phyloP scores from a whole-genome alignment of 1,140 invertebrate genomes.

The Procambarus virginalis region DNA sequence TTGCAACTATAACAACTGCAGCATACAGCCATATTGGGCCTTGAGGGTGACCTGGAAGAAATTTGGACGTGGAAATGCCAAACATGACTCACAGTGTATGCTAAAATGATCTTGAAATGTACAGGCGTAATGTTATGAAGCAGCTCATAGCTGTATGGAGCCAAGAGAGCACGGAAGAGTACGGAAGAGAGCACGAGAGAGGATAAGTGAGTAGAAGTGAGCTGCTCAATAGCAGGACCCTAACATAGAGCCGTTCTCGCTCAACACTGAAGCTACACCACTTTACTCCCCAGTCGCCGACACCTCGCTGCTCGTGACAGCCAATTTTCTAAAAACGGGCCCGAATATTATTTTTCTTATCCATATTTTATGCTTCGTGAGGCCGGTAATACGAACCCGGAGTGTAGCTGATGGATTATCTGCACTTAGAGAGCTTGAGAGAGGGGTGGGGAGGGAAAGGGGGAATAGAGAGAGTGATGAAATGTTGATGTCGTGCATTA shows the following conservation, averaged over 20 bases:
- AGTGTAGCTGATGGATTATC: not conserved
- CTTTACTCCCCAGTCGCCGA: not conserved
- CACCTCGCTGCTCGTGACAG: not conserved
- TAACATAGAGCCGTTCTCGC: not conserved
- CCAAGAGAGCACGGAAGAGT: too few relatives aligned
- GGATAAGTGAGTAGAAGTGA: not conserved
- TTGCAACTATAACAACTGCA: too few relatives aligned
- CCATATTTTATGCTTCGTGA: not conserved
- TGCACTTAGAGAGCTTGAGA: not conserved
- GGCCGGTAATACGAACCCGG: not conserved
- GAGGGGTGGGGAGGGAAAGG: not conserved
- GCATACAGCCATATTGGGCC: too few relatives aligned
- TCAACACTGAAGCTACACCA: slow-evolving; percentile 1
- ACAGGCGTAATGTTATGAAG: too few relatives aligned
- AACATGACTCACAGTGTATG: too few relatives aligned
- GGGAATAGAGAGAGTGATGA: not conserved
- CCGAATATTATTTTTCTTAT: slow-evolving; percentile 4
- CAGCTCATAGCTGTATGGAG: too few relatives aligned
- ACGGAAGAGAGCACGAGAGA: too few relatives aligned
- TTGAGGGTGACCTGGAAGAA: too few relatives aligned
- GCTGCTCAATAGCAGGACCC: not conserved
- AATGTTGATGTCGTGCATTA: too few relatives aligned
- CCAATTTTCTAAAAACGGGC: slow-evolving; percentile 29
- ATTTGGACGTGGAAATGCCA: too few relatives aligned
- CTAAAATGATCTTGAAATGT: too few relatives aligned